A percentile compares a stretch with the other conserved stretches of the same genome.
These are phyloP conservation scores for Polypedilum vanderplanki DNA, from an alignment of 1,140 invertebrate genomes.

Conservation along the genomic window DNA sequence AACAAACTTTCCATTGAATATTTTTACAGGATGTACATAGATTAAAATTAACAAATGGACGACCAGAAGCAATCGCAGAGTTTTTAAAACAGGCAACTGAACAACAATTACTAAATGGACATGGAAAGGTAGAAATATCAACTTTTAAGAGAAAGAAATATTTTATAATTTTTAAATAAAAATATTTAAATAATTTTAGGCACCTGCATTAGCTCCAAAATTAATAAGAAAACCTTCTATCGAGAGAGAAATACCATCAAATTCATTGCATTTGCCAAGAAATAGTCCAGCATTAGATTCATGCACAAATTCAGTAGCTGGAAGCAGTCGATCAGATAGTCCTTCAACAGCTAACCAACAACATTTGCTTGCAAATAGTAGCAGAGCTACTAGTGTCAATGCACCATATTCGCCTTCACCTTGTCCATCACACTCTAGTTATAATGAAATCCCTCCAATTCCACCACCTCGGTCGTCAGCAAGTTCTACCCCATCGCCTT, in stretches of 20 bases:
- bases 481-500: conserved; percentile 59
- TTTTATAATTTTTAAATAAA: not conserved
- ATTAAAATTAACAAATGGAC: conserved; percentile 22
- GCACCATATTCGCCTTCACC: conserved; percentile 56
- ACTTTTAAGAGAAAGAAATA: too few species aligned
- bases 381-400: conserved; percentile 44
- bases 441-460: conserved; percentile 60
- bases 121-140: not conserved
- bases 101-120: not conserved
- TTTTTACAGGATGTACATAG: not conserved
- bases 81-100: conserved; percentile 1
- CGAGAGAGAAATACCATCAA: conserved; percentile 58
- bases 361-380: conserved; percentile 42
- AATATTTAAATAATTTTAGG: conserved; percentile 32
- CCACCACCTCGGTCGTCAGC: conserved; percentile 67
- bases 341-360: conserved; percentile 57
- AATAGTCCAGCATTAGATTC: conserved; percentile 74
- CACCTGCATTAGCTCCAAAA: conserved; percentile 56
- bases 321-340: conserved; percentile 81
- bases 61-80: not conserved
- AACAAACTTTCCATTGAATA: not conserved
- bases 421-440: conserved; percentile 47
- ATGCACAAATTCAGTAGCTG: conserved; percentile 59
- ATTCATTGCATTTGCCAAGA: conserved; percentile 52
- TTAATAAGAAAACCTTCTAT: conserved; percentile 79